These are phyloP conservation scores for Hemitrygon akajei DNA, from an alignment of 2,797 vertebrate species.

Conservation along the genomic window DNA sequence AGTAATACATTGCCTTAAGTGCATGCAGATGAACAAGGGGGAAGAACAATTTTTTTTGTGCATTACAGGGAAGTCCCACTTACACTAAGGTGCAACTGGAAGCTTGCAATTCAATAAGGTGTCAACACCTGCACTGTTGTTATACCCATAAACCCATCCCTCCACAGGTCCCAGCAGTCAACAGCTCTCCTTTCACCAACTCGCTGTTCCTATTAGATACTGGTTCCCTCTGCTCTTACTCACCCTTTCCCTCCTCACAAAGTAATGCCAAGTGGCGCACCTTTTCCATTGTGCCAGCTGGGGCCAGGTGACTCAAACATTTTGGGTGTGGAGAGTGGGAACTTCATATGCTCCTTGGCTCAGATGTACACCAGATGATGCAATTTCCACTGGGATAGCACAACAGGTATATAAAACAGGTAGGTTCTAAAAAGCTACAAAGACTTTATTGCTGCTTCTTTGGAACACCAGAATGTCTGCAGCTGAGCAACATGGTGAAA, in stretches of 20 bases:
- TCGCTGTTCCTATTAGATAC: too few relatives aligned
- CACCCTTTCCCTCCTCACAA: too few relatives aligned
- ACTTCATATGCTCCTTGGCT: not conserved
- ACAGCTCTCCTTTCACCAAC: too few relatives aligned
- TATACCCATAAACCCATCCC: too few relatives aligned
- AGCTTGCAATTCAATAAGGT: not conserved
- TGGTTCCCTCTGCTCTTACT: too few relatives aligned
- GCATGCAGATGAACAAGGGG: not conserved
- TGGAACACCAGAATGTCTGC: too few relatives aligned
- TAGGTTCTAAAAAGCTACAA: not conserved
- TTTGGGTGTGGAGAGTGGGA: not conserved
- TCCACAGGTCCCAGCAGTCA: not conserved
- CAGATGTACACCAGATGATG: not conserved
- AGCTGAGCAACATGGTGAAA: too few relatives aligned
- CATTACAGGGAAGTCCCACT: not conserved
- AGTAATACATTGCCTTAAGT: conserved; percentile 18
- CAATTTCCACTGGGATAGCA: not conserved
- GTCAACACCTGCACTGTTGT: not conserved
- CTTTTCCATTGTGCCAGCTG: not conserved
- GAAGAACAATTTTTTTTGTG: not conserved
- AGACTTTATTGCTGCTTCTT: not conserved
- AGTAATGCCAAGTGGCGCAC: not conserved
- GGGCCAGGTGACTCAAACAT: not conserved
- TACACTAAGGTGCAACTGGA: not conserved
- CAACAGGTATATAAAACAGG: not conserved